phyloP scores from a whole-genome alignment of 2,888 invertebrate genomes.

The Tiliacea citrago region DNA sequence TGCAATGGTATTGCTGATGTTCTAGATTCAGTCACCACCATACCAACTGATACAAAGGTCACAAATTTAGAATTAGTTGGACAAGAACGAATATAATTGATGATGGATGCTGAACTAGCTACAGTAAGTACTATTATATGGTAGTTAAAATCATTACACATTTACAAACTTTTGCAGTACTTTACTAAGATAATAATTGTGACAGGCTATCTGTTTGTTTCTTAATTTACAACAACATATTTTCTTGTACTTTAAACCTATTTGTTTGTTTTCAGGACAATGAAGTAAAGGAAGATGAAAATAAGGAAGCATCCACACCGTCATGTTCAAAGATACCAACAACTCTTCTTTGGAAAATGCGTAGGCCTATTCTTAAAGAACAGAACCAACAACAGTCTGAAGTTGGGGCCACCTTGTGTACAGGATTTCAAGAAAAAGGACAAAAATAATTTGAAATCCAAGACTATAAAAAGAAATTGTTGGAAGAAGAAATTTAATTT shows the following conservation, averaged over 20 bases:
- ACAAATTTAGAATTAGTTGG: neutral
- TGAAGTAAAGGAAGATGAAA: neutral
- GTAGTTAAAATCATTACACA: neutral
- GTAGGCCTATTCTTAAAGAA: neutral
- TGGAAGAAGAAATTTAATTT: neutral
- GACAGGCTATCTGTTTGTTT: neutral
- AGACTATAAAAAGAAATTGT: neutral
- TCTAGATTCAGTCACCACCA: neutral
- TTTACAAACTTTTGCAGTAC: neutral
- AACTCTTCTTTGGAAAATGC: slow-evolving; percentile 10
- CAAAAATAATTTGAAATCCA: neutral
- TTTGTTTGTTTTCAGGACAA: neutral
- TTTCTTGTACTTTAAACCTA: neutral
- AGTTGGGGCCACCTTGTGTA: too few species aligned
- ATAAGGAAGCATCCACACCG: neutral
- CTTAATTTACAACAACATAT: neutral
- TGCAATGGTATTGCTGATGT: slow-evolving; percentile 48
- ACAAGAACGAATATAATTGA: slow-evolving; percentile 11
- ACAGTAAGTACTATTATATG: neutral
- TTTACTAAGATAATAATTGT: neutral
- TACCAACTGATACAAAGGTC: neutral
- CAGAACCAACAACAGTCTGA: too few species aligned
- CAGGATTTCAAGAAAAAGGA: neutral
- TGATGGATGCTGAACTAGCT: neutral
- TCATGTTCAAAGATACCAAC: neutral